Conservation (phyloP, 1,140 invertebrate genomes). For the Drosophila ogumai region DNA sequence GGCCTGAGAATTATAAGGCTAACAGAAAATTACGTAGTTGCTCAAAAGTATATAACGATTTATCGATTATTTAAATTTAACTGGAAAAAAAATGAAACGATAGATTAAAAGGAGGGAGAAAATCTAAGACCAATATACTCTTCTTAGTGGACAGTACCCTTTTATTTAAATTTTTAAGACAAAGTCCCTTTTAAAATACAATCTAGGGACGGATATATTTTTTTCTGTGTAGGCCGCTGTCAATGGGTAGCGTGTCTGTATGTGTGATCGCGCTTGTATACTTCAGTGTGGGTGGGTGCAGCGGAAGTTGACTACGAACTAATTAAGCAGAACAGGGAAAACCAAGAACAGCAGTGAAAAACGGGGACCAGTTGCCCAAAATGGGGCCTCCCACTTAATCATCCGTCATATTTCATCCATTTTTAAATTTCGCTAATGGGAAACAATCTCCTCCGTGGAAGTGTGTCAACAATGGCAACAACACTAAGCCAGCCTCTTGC, state of each 20-base stretch:
- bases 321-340: slow-evolving; percentile 64
- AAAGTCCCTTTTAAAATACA: background rate
- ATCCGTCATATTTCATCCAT: slow-evolving; percentile 10
- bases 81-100: background rate
- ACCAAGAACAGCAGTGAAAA: slow-evolving; percentile 11
- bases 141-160: too few relatives aligned
- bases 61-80: too few relatives aligned
- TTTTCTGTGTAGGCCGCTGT: slow-evolving; percentile 40
- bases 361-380: slow-evolving; percentile 25
- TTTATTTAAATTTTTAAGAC: background rate
- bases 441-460: slow-evolving; percentile 27
- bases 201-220: background rate
- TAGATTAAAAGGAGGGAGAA: background rate
- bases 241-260: slow-evolving; percentile 32
- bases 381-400: slow-evolving; percentile 26
- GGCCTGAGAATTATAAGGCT: background rate
- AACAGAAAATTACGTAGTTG: background rate
- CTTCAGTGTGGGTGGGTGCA: slow-evolving; percentile 39
- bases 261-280: slow-evolving; percentile 7
- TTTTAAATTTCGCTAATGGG: slow-evolving; percentile 11
- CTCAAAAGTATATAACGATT: too few relatives aligned
- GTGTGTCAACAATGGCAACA: slow-evolving; percentile 49
- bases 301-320: slow-evolving; percentile 68
- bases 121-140: too few relatives aligned
- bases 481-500: slow-evolving; percentile 41